These are phyloP conservation scores for Nymphalis io DNA, from an alignment of 1,140 invertebrate genomes.

Conservation along the genomic window DNA sequence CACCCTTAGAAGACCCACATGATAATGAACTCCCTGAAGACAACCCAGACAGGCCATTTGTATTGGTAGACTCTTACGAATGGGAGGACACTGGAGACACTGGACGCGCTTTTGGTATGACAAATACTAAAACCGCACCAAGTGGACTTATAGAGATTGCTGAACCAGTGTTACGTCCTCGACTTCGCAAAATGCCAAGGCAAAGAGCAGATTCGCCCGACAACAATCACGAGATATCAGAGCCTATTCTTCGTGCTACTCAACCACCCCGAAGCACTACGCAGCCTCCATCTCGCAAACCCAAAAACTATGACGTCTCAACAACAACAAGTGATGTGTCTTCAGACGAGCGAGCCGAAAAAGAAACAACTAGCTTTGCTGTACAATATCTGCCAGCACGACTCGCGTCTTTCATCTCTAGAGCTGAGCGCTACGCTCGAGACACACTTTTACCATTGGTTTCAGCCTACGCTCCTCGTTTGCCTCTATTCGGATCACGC, in stretches of 20 bases:
- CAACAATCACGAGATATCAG: conserved; percentile 74
- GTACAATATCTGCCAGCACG: conserved; percentile 90
- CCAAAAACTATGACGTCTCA: conserved; percentile 69
- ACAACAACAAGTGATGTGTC: conserved; percentile 63
- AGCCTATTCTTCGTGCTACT: conserved; percentile 83
- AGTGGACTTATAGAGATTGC: conserved; percentile 83
- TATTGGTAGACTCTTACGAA: conserved; percentile 72
- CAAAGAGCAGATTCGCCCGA: conserved; percentile 66
- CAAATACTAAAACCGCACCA: conserved; percentile 78
- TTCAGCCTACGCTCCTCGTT: conserved; percentile 87
- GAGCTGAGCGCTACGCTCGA: conserved; percentile 89
- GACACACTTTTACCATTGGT: conserved; percentile 87
- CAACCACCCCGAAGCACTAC: conserved; percentile 56
- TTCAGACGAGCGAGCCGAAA: conserved; percentile 57
- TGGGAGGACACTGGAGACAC: conserved; percentile 77
- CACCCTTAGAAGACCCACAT: conserved; percentile 50
- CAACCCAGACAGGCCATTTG: conserved; percentile 55
- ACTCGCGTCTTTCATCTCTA: conserved; percentile 87
- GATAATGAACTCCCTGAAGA: conserved; percentile 73
- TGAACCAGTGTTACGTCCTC: conserved; percentile 86
- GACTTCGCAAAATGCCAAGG: conserved; percentile 80
- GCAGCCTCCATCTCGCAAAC: conserved; percentile 54
- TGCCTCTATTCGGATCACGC: conserved; percentile 81
- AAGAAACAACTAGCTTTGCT: conserved; percentile 81
- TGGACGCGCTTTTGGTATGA: conserved; percentile 83